Base-by-base conservation (phyloP, 2,113 vertebrate species). In the Piliocolobus tephrosceles region DNA sequence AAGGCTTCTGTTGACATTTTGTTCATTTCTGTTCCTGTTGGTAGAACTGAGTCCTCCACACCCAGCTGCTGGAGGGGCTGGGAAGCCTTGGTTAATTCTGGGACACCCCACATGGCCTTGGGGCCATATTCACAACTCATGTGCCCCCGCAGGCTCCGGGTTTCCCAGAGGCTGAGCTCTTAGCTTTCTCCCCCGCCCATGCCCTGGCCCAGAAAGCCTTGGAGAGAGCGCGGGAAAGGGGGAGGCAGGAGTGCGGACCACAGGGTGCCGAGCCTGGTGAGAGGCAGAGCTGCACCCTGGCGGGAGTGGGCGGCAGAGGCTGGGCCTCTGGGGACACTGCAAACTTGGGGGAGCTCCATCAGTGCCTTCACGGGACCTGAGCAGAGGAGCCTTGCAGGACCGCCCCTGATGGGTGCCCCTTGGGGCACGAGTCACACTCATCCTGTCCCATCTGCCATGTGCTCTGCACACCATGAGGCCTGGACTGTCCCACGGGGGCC, bases 181-280 rank as follows among this genome's bases (percentile, higher is more conserved):
- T 38, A 27, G 72, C 61, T 64, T 12, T 30, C 27, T 13, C 9
- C 70, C 9, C 5, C 2, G 8, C 72, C 72, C 72, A 5, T 11
- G 22, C 38, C 20, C 38, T 5, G 5, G 6, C 10, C 5, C 20
- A 23, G 70, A 25, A 10, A 43, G 38, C 72, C 43, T 17, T 4
- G 23, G 32, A 52, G n/a, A 17, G 32, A n/a, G 72, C 6, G 2
- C 0, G 72, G 22, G 43, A 5, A 55, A 61, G 47, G 47, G 3
- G 11, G 22, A 25, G 22, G 11, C 72, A 8, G 32, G 40, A 75
- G 12, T 3, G 6, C 12, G 7, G 23, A 11, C 8, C 18, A 10
- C 2, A 8, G 2, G 1, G 8, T 11, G 68, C 8, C 0, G 8
- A 22, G 70, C 66, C 3, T 7, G 66, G 14, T 12, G 14, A 35